Percentiles rank a stretch among this genome's conserved stretches.
phyloP scores from a whole-genome alignment of 1,140 invertebrate species.

The Cyclina sinensis region DNA sequence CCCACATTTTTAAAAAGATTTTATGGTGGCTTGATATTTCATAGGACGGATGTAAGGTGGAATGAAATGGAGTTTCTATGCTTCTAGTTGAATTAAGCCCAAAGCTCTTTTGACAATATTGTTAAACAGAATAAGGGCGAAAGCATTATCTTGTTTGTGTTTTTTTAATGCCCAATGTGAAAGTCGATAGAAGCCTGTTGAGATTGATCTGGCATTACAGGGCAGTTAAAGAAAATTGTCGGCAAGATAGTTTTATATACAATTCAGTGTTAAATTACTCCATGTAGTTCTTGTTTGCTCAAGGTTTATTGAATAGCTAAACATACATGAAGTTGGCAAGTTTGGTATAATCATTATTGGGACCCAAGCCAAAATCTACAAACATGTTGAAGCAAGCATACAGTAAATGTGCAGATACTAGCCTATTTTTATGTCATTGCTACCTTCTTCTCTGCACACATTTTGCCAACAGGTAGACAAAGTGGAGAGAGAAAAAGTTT shows the following conservation, averaged over 20 bases:
- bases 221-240: neutral
- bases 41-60: too few relatives aligned
- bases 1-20: too few relatives aligned
- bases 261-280: conserved; percentile 1
- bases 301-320: conserved; percentile 19
- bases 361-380: conserved; percentile 38
- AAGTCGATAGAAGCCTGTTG: neutral
- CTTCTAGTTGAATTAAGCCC: too few relatives aligned
- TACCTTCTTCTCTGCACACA: neutral
- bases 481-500: neutral
- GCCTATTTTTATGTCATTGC: conserved; percentile 46
- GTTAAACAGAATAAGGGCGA: too few relatives aligned
- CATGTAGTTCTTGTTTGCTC: neutral
- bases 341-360: conserved; percentile 33
- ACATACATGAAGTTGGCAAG: conserved; percentile 25
- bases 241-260: neutral
- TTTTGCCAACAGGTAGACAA: neutral
- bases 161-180: too few relatives aligned
- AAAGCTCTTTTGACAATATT: too few relatives aligned
- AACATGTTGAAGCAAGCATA: conserved; percentile 29
- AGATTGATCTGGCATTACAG: neutral
- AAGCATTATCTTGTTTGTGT: too few relatives aligned
- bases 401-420: conserved; percentile 23
- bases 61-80: too few relatives aligned
- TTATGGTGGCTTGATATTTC: too few relatives aligned